Conservation (phyloP, 2,888 invertebrate species). For the Empis stercorea region DNA sequence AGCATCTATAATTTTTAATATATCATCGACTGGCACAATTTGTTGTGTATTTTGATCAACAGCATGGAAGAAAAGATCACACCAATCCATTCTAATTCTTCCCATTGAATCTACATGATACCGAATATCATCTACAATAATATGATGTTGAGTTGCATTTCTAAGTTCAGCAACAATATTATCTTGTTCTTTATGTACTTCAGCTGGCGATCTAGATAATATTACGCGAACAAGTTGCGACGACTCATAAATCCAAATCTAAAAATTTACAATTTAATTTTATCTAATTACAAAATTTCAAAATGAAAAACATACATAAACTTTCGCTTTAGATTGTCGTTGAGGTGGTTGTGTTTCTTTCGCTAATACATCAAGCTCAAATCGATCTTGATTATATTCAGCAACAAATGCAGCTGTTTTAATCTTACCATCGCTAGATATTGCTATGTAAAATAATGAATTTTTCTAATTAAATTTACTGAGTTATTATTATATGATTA, state of each 20-base stretch:
- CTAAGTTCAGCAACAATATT: slow-evolving; percentile 60
- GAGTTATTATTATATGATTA: not conserved
- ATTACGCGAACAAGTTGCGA: slow-evolving; percentile 73
- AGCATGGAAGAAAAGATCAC: slow-evolving; percentile 74
- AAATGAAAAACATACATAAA: slow-evolving; percentile 52
- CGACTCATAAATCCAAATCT: slow-evolving; percentile 86
- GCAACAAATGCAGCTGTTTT: slow-evolving; percentile 68
- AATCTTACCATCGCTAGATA: slow-evolving; percentile 32
- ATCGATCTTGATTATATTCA: slow-evolving; percentile 79
- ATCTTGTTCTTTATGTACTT: slow-evolving; percentile 55
- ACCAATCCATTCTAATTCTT: slow-evolving; percentile 46
- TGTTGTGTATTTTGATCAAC: slow-evolving; percentile 61
- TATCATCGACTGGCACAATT: slow-evolving; percentile 64
- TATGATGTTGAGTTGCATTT: slow-evolving; percentile 60
- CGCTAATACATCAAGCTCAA: slow-evolving; percentile 71
- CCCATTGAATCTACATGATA: slow-evolving; percentile 53
- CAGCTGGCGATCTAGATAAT: slow-evolving; percentile 65
- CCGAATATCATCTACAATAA: slow-evolving; percentile 67
- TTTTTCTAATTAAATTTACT: not conserved
- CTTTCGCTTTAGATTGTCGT: slow-evolving; percentile 59
- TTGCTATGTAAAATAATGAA: slow-evolving; percentile 16
- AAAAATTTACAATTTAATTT: slow-evolving; percentile 9
- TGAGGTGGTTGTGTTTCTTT: slow-evolving; percentile 69
- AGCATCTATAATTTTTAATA: slow-evolving; percentile 67
- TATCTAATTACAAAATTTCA: not conserved